Conservation (phyloP, 2,888 invertebrate genomes). For the Mesorhabditis spiculigera region DNA sequence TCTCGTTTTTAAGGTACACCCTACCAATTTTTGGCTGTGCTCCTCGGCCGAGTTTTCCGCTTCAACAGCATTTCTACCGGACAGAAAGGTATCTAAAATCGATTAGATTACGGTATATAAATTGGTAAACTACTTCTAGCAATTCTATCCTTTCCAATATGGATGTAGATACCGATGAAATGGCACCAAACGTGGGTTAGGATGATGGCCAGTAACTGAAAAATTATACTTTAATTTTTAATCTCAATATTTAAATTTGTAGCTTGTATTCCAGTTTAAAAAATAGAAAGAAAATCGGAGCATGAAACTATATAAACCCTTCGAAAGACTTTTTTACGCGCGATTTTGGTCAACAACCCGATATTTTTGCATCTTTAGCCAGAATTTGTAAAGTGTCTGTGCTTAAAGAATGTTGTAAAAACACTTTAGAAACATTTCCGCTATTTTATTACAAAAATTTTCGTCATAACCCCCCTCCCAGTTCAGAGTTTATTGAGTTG, state of each 20-base stretch:
- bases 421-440: no score
- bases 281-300: no score
- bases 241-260: neutral
- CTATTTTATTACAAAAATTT: no score
- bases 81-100: slow-evolving; percentile 26
- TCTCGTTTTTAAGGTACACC: slow-evolving; percentile 10
- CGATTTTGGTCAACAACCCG: no score
- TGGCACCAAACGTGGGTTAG: slow-evolving; percentile 53
- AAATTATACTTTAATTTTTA: slow-evolving; percentile 6
- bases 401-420: no score
- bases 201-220: slow-evolving; percentile 49
- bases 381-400: no score
- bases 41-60: slow-evolving; percentile 32
- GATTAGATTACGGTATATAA: no score
- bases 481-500: no score
- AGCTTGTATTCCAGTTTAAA: neutral
- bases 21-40: slow-evolving; percentile 36
- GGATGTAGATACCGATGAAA: slow-evolving; percentile 50
- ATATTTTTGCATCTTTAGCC: no score
- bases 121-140: slow-evolving; percentile 23
- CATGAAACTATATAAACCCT: no score
- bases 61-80: slow-evolving; percentile 36
- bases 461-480: no score
- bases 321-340: no score
- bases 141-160: slow-evolving; percentile 38